These are phyloP conservation scores for Oreochromis niloticus DNA, from an alignment of 2,113 vertebrate genomes.

Conservation along the genomic window DNA sequence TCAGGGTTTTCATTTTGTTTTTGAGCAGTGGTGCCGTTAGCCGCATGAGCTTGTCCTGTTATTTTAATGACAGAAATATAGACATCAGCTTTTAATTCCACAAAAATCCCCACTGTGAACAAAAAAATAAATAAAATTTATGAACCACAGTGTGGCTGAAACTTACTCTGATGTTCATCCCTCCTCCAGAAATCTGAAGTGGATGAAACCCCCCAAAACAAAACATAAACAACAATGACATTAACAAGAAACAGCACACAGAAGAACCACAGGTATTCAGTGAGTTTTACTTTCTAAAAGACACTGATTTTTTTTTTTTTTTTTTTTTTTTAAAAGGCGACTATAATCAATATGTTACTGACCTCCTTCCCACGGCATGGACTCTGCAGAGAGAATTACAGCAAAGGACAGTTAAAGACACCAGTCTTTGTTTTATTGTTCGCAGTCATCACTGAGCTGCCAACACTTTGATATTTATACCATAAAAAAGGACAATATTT, in stretches of 20 bases:
- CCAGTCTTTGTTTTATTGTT: background rate
- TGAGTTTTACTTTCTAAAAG: background rate
- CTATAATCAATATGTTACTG: background rate
- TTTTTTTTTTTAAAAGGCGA: too few species aligned
- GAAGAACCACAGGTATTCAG: fast-evolving
- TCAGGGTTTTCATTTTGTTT: fast-evolving
- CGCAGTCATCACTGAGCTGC: background rate
- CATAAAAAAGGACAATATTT: background rate
- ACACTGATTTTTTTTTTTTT: background rate
- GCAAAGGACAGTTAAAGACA: background rate
- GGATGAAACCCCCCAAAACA: background rate
- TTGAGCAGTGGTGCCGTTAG: background rate
- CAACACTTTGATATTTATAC: background rate
- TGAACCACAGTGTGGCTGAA: background rate
- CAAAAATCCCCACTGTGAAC: background rate
- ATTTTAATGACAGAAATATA: background rate
- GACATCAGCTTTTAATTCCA: background rate
- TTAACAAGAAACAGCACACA: background rate
- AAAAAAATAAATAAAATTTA: background rate
- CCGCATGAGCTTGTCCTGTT: background rate
- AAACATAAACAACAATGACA: background rate
- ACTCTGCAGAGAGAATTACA: conserved; percentile 2
- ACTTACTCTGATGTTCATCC: background rate
- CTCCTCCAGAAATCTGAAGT: conserved; percentile 52
- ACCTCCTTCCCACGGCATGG: conserved; percentile 50